Evolutionary conservation across 2,888 invertebrate genomes (phyloP).

Genomic region (Drepana falcataria): DNA sequence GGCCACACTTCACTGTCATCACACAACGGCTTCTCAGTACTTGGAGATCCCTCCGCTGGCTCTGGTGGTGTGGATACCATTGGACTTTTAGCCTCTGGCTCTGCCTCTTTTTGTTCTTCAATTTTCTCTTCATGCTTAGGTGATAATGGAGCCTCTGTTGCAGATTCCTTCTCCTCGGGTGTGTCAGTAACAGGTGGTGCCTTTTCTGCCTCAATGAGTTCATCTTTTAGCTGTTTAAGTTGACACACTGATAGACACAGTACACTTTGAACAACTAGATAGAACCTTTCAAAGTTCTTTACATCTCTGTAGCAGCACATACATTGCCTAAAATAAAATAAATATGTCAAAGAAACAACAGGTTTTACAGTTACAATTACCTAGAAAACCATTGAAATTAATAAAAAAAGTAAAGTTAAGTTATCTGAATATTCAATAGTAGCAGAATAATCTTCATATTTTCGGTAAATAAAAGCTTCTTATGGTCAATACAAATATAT

Average conservation of each 20-base stretch:
- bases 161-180: slow-evolving; percentile 41
- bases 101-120: slow-evolving; percentile 33
- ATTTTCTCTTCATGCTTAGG: slow-evolving; percentile 36
- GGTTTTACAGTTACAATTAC: not conserved
- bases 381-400: too few relatives aligned
- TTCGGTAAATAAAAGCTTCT: too few relatives aligned
- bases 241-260: slow-evolving; percentile 90
- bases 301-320: slow-evolving; percentile 96
- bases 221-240: slow-evolving; percentile 84
- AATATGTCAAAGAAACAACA: slow-evolving; percentile 8
- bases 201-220: slow-evolving; percentile 66
- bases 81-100: slow-evolving; percentile 31
- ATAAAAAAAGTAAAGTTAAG: too few relatives aligned
- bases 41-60: slow-evolving; percentile 19
- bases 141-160: slow-evolving; percentile 26
- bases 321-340: slow-evolving; percentile 86
- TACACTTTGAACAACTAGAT: slow-evolving; percentile 91
- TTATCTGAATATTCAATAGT: too few relatives aligned
- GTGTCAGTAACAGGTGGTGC: slow-evolving; percentile 37
- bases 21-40: slow-evolving; percentile 27
- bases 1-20: slow-evolving; percentile 81
- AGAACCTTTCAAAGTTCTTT: slow-evolving; percentile 95
- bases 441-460: too few relatives aligned
- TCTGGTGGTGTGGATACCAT: slow-evolving; percentile 35
- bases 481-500: not conserved